A percentile compares a stretch with the other conserved stretches of the same genome.
Evolutionary conservation across 1,140 invertebrate genomes (phyloP).

Genomic region (Penaeus chinensis): DNA sequence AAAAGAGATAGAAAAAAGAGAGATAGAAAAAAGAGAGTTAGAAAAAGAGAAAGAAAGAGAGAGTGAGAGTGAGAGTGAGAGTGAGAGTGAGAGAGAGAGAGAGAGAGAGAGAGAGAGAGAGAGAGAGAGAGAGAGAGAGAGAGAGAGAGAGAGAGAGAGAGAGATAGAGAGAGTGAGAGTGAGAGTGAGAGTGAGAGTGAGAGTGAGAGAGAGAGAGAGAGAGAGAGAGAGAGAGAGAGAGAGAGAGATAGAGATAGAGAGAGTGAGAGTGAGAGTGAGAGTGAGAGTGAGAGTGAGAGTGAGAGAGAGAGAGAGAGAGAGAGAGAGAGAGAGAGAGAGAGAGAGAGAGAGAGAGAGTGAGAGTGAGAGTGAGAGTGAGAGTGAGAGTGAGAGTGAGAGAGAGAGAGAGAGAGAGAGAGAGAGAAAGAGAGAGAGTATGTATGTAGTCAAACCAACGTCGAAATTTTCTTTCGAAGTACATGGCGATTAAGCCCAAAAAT

Average conservation of each 20-base stretch:
- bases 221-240: not conserved
- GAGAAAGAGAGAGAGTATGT: too few relatives aligned
- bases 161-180: too few relatives aligned
- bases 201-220: constrained; percentile 18
- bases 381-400: too few relatives aligned
- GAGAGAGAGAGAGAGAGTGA: too few relatives aligned
- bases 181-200: too few relatives aligned
- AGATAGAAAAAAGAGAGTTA: not conserved
- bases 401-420: too few relatives aligned
- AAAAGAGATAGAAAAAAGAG: too few relatives aligned
- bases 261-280: not conserved
- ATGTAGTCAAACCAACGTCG: too few relatives aligned
- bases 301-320: not conserved
- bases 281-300: not conserved
- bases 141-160: too few relatives aligned
- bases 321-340: not conserved
- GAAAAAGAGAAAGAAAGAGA: not conserved
- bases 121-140: not conserved
- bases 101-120: not conserved
- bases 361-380: too few relatives aligned
- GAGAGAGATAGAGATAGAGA: not conserved
- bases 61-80: not conserved
- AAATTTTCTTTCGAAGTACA: too few relatives aligned
- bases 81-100: not conserved
- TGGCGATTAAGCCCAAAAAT: too few relatives aligned